Evolutionary conservation across 2,888 invertebrate genomes (phyloP).

Genomic region (Lamellibrachia satsuma): DNA sequence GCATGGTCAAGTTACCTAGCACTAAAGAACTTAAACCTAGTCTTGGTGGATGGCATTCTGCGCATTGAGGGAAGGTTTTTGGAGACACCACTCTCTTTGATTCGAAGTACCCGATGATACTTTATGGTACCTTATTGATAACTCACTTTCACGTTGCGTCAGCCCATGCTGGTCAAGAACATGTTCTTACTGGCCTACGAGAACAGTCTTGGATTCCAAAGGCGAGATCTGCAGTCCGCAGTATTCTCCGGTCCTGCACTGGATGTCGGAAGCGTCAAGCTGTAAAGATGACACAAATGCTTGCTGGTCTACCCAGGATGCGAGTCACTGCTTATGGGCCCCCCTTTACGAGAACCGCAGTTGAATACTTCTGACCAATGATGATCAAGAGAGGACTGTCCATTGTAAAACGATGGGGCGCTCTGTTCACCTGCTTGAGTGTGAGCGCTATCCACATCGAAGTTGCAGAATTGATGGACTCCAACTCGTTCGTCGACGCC

Average conservation of each 20-base stretch:
- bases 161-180: conserved; percentile 17
- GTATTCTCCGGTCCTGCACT: not conserved
- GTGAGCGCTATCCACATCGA: not conserved
- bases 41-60: too few species aligned
- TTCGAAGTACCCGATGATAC: not conserved
- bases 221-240: not conserved
- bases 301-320: not conserved
- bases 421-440: conserved; percentile 19
- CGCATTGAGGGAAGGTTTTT: too few species aligned
- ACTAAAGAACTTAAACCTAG: too few species aligned
- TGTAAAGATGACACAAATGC: not conserved
- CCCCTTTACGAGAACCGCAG: conserved; percentile 29
- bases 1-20: too few species aligned
- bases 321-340: conserved; percentile 27
- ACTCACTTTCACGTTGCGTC: not conserved
- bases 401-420: conserved; percentile 25
- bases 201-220: not conserved
- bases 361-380: conserved; percentile 26
- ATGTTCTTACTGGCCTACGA: conserved; percentile 14
- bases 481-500: conserved; percentile 23
- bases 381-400: conserved; percentile 8
- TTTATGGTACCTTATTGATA: not conserved
- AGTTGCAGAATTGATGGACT: not conserved
- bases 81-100: not conserved
- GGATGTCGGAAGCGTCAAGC: not conserved